Percentiles rank a stretch among this genome's conserved stretches.
These are phyloP conservation scores for Drosophila nr. fundita DNA, from an alignment of 2,888 invertebrate genomes.

Conservation along the genomic window DNA sequence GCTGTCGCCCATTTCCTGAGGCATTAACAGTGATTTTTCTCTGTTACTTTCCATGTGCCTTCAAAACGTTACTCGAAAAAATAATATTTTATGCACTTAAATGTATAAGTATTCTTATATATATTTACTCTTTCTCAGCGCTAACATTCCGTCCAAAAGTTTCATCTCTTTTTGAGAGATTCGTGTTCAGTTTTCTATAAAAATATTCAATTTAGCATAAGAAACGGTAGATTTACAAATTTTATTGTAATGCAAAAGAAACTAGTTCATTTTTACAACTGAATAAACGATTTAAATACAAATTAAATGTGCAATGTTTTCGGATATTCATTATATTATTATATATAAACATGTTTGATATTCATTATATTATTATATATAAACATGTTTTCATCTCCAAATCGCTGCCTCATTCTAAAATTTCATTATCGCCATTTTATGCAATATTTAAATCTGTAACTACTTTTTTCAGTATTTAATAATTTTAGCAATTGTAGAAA, in stretches of 20 bases:
- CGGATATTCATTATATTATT: background rate
- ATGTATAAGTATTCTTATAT: constrained; percentile 30
- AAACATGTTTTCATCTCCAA: background rate
- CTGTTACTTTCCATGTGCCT: constrained; percentile 54
- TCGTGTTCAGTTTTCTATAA: constrained; percentile 43
- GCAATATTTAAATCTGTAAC: background rate
- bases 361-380: background rate
- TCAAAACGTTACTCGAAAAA: constrained; percentile 46
- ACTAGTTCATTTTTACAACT: constrained; percentile 43
- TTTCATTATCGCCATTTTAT: background rate
- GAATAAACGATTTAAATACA: constrained; percentile 37
- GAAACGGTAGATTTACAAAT: constrained; percentile 55
- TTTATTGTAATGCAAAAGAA: constrained; percentile 57
- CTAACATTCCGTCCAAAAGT: constrained; percentile 37
- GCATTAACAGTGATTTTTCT: constrained; percentile 31
- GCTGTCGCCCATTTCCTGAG: constrained; percentile 54
- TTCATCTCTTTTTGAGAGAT: constrained; percentile 32
- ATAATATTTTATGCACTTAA: constrained; percentile 42
- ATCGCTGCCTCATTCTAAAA: background rate
- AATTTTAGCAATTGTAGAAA: background rate
- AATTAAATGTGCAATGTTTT: background rate
- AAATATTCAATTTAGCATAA: constrained; percentile 48
- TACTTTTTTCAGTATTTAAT: background rate
- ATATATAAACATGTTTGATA: background rate
- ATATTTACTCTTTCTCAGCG: background rate